Percentiles rank a stretch among this genome's conserved stretches.
Conservation (phyloP, 2,888 invertebrate species). For the Acholoe squamosa region DNA sequence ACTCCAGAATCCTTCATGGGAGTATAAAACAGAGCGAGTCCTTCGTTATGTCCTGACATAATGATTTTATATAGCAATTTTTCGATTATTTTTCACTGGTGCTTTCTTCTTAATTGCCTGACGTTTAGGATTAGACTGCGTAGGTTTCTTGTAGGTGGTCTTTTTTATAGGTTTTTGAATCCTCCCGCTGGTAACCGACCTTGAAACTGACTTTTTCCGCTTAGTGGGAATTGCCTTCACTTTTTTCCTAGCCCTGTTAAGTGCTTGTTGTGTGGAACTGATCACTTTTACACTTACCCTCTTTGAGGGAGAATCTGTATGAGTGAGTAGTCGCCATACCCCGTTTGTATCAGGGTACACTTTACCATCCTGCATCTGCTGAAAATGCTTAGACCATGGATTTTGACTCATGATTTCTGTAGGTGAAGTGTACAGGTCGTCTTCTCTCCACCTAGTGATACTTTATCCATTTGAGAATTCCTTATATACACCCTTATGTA, state of each 20-base stretch:
- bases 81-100: too few species aligned
- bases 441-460: not conserved
- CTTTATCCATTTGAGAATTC: not conserved
- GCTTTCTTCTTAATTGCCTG: too few species aligned
- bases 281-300: not conserved
- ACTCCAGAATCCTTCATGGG: not conserved
- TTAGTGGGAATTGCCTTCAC: too few species aligned
- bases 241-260: not conserved
- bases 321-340: not conserved
- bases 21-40: not conserved
- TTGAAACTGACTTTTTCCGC: too few species aligned
- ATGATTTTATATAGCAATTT: too few species aligned
- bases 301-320: not conserved
- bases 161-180: too few species aligned
- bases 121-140: too few species aligned
- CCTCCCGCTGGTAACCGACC: too few species aligned
- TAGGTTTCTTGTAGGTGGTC: too few species aligned
- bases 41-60: not conserved
- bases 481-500: not conserved
- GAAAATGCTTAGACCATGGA: not conserved
- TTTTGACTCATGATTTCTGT: not conserved
- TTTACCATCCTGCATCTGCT: not conserved
- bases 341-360: not conserved
- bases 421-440: slow-evolving; percentile 55
- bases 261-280: not conserved